A percentile compares a stretch with the other conserved stretches of the same genome.
Evolutionary conservation across 2,113 vertebrate species (phyloP).

Genomic region (Otolemur garnettii): DNA sequence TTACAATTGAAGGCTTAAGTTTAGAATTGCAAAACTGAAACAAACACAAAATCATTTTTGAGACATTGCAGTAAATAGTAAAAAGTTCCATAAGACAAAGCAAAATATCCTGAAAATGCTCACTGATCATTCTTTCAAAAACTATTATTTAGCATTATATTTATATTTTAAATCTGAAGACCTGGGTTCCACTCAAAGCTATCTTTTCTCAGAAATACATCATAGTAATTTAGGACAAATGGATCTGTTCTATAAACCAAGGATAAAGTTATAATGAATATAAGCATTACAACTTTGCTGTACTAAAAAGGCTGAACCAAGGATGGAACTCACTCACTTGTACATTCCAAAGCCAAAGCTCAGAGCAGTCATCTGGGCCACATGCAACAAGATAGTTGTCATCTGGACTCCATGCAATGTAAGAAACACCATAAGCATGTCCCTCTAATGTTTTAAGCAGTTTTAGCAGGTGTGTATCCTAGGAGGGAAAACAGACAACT

Average conservation of each 20-base stretch:
- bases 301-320: background rate
- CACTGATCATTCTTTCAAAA: conserved; percentile 28
- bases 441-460: conserved; percentile 97
- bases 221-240: background rate
- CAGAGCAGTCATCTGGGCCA: conserved; percentile 98
- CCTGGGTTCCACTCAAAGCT: background rate
- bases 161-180: conserved; percentile 10
- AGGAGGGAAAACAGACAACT: conserved; percentile 68
- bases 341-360: conserved; percentile 99
- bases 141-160: background rate
- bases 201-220: background rate
- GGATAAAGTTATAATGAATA: background rate
- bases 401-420: conserved; percentile 99
- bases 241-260: background rate
- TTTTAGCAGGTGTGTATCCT: conserved; percentile 97
- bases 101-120: conserved; percentile 15
- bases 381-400: conserved; percentile 97
- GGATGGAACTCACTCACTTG: conserved; percentile 89
- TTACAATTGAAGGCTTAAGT: background rate
- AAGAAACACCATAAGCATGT: conserved; percentile 97
- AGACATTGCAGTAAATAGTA: background rate
- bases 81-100: background rate
- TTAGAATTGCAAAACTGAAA: background rate
- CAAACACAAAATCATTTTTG: background rate
- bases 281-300: background rate